Conservation (phyloP, 1,140 invertebrate species). For the Drosophila micromelanica region DNA sequence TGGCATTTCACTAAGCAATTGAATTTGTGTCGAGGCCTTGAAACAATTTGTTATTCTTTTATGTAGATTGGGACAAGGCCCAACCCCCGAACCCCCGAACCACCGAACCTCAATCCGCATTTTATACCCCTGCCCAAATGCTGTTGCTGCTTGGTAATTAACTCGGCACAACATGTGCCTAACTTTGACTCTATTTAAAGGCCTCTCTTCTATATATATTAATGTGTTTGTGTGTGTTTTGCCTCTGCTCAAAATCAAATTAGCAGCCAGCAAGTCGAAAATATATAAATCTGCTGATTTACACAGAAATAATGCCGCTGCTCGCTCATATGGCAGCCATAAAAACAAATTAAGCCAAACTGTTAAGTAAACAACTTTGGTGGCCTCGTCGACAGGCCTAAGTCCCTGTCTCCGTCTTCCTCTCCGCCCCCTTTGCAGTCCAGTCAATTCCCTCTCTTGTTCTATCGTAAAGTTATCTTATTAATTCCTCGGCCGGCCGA, state of each 20-base stretch:
- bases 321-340: conserved; percentile 57
- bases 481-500: conserved; percentile 58
- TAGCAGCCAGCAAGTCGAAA: conserved; percentile 61
- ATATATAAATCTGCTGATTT: conserved; percentile 83
- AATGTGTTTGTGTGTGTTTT: conserved; percentile 20
- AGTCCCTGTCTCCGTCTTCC: conserved; percentile 16
- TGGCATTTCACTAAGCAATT: conserved; percentile 78
- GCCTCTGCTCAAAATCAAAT: conserved; percentile 75
- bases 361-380: conserved; percentile 81
- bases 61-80: conserved; percentile 29
- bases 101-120: background rate
- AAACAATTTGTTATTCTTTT: conserved; percentile 72
- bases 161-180: conserved; percentile 74
- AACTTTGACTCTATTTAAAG: conserved; percentile 74
- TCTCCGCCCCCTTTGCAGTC: too few relatives aligned
- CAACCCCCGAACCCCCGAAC: background rate
- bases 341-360: conserved; percentile 83
- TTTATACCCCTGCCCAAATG: background rate
- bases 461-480: conserved; percentile 70
- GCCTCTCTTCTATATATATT: conserved; percentile 9
- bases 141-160: conserved; percentile 58
- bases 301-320: conserved; percentile 69
- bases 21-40: conserved; percentile 75
- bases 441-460: conserved; percentile 1
- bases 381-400: conserved; percentile 49